phyloP scores from a whole-genome alignment of 2,888 invertebrate species.

The Plusia festucae region DNA sequence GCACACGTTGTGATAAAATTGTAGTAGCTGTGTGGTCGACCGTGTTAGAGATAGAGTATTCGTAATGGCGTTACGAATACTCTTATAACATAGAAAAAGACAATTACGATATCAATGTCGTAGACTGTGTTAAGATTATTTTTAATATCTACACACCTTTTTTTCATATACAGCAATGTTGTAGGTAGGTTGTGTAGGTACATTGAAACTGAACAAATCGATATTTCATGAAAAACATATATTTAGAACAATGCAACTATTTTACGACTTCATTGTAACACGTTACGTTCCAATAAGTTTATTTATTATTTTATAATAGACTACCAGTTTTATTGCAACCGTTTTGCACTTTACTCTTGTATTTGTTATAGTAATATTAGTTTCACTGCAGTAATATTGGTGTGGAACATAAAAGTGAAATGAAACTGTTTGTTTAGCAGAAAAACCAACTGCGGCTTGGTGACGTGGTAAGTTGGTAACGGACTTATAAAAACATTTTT shows the following conservation, averaged over 20 bases:
- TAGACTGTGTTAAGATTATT: no score
- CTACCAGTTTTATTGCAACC: slow-evolving; percentile 40
- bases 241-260: slow-evolving; percentile 42
- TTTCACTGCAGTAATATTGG: slow-evolving; percentile 13
- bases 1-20: background rate
- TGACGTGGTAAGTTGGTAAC: background rate
- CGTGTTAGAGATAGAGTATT: background rate
- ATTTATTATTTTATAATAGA: slow-evolving; percentile 54
- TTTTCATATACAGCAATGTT: no score
- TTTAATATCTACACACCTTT: background rate
- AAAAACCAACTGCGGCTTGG: background rate
- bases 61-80: no score
- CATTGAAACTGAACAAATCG: slow-evolving; percentile 21
- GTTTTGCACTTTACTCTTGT: slow-evolving; percentile 29
- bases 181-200: background rate
- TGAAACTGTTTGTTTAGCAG: slow-evolving; percentile 23
- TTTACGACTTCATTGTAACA: slow-evolving; percentile 44
- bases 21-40: background rate
- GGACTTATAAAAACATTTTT: slow-evolving; percentile 1
- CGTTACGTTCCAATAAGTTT: slow-evolving; percentile 38
- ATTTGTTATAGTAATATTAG: slow-evolving; percentile 32
- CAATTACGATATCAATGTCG: no score
- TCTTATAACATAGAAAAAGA: background rate
- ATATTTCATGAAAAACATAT: slow-evolving; percentile 44
- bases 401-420: slow-evolving; percentile 37